Base-by-base conservation (phyloP, 2,113 vertebrate species). In the Leptosomus discolor region DNA sequence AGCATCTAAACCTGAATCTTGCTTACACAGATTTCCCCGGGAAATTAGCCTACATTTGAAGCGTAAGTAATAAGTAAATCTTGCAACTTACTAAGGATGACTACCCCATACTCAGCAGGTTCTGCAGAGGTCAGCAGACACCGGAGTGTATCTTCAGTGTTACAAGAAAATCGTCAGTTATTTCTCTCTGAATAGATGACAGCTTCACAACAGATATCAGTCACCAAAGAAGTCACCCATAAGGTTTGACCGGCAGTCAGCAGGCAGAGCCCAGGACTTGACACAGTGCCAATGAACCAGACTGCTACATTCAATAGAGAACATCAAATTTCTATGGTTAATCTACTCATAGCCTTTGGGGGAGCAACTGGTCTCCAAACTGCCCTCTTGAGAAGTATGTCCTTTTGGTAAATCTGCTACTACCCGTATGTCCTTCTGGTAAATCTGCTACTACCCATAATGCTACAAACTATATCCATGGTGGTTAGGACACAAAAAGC, bases 31-130 rank as follows among this genome's bases (percentile, higher is more conserved):
- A 92, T 88, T 96, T 91, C 63, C 90, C 20, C n/a, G 32, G 64
- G 68, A 94, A 93, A 96, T 73, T 54, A 93, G 81, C 71, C 82
- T 32, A 96, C 51, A 65, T 94, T 56, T 86, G 90, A 97, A 95
- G 91, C 71, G 56, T 78, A 84, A 95, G 56, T 90, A 96, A 64
- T 75, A 32, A 68, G 27, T 23, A 88, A 91, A 88, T 71, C 79
- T 56, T 89, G 30, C 36, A 46, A 46, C 56, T 91, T 63, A 50
- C 36, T 78, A 78, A 93, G 79, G 46, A 48, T 45, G 82, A 95
- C 71, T 86, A 77, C 39, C 29, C 50, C 64, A 57, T 68, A n/a
- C 79, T 75, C 29, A 48, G 39, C 67, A 86, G 68, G 39, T 78
- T 91, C 74, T 26, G 27, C 32, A 69, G 60, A 95, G 73, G 75